Percentiles rank a stretch among this genome's conserved stretches.
Conservation (phyloP, 2,888 invertebrate species). For the Shargacucullia verbasci region DNA sequence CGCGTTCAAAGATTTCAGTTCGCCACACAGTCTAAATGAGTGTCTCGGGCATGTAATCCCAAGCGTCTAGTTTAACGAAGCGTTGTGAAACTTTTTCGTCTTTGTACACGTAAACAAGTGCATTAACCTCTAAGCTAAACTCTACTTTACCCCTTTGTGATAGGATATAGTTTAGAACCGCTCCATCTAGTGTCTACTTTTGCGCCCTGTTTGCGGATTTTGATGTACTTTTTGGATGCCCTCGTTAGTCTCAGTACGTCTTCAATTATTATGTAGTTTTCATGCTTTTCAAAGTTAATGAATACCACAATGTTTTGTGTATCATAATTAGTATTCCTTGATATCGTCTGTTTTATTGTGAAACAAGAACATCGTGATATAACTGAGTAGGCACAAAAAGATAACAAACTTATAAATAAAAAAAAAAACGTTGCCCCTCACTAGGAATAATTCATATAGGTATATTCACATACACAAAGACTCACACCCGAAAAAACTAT, state of each 20-base stretch:
- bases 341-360: conserved; percentile 9
- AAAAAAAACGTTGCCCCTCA: too few species aligned
- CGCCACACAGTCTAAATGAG: conserved; percentile 69
- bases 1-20: conserved; percentile 55
- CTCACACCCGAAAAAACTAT: too few species aligned
- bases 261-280: conserved; percentile 59
- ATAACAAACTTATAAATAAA: too few species aligned
- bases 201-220: conserved; percentile 67
- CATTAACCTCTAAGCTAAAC: conserved; percentile 52
- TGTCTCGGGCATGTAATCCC: conserved; percentile 76
- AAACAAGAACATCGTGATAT: neutral
- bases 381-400: neutral
- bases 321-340: conserved; percentile 38
- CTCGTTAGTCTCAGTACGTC: conserved; percentile 68
- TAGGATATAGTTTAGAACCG: conserved; percentile 55
- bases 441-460: too few species aligned
- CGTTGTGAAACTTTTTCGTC: conserved; percentile 79
- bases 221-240: conserved; percentile 69
- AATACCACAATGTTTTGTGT: conserved; percentile 30
- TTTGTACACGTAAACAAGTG: conserved; percentile 75
- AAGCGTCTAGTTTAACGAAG: conserved; percentile 80
- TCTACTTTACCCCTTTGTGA: conserved; percentile 52
- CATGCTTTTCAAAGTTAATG: conserved; percentile 45
- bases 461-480: too few species aligned
- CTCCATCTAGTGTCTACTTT: conserved; percentile 45